Conservation (phyloP, 2,888 invertebrate species). For the Metellina segmentata region DNA sequence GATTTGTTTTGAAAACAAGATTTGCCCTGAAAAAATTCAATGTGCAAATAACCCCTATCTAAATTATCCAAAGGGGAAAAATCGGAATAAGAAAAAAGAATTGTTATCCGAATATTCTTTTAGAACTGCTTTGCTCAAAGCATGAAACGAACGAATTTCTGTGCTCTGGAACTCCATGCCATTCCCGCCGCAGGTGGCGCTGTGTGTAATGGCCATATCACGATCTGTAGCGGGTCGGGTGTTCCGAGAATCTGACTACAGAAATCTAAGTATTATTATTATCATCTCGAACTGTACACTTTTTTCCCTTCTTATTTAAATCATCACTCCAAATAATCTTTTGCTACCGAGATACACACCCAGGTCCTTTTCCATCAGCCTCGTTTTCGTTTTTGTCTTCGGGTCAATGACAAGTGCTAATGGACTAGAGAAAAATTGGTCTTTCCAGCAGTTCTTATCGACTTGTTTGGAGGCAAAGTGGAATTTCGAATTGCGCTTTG, state of each 20-base stretch:
- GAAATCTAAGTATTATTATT: constrained; percentile 59
- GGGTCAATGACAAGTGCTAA: constrained; percentile 55
- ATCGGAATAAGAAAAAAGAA: constrained; percentile 5
- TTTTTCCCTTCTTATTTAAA: constrained; percentile 54
- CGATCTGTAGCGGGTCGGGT: constrained; percentile 50
- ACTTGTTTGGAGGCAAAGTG: not conserved
- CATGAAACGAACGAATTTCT: constrained; percentile 33
- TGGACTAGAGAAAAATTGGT: constrained; percentile 1
- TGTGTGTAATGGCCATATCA: constrained; percentile 66
- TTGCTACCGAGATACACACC: constrained; percentile 73
- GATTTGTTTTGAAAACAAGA: not conserved
- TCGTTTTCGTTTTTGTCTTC: constrained; percentile 36
- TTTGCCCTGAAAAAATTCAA: constrained; percentile 4
- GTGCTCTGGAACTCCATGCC: not conserved
- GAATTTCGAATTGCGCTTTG: not conserved
- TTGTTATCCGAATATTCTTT: constrained; percentile 32
- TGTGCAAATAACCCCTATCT: constrained; percentile 31
- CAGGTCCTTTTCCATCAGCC: constrained; percentile 31
- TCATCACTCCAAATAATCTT: constrained; percentile 71
- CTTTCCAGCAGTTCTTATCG: not conserved
- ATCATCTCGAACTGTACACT: constrained; percentile 32
- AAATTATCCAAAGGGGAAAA: not conserved
- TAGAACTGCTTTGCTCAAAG: constrained; percentile 5
- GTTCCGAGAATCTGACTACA: constrained; percentile 52
- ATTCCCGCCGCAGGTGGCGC: constrained; percentile 59